Evolutionary conservation across 2,113 vertebrate genomes (phyloP), one percentile per base, ranked within the genome.

Genomic region (Petrocephalus zakoni): DNA sequence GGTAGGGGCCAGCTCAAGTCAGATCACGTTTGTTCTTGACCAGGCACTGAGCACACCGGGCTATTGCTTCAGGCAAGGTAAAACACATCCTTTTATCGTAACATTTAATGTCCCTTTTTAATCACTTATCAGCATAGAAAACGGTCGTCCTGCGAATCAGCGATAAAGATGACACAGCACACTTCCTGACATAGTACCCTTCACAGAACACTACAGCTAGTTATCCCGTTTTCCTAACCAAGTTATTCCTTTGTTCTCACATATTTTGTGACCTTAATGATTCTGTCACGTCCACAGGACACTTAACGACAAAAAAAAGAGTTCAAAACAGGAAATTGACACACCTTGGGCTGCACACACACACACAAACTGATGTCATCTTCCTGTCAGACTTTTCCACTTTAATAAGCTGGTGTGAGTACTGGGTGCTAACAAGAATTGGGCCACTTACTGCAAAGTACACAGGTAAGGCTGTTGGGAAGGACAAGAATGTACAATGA

Each of bases 141-240:
- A 46, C 83, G 91, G 87, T 87, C 85, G 61, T 47, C 42, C 58
- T 49, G n/a, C 89, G 89, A 90, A 91, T 52, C 87, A 51, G 85
- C 81, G 46, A 91, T 89, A 42, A 88, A 81, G 87, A 55, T 29
- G 81, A 64, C 75, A 68, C 29, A 51, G 5, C 51, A 42, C 68
- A 58, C 29, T 90, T 91, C 88, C 90, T 90, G 64, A 34, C 49
- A 51, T 42, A 58, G 25, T 78, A 56, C 84, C 87, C 56, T 83
- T n/a, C 22, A 6, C 52, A 34, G 34, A 29, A 61, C 75, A 37
- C 56, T 78, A n/a, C 25, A 87, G 49, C 87, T 52, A 37, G 9
- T 49, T 82, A 47, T 51, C 52, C 87, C 52, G 42, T 34, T 88
- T 82, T 75, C 72, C 52, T 13, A 82, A 51, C 75, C 52, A 58